Base-by-base conservation (phyloP, 2,797 vertebrate genomes). In the Falco biarmicus region DNA sequence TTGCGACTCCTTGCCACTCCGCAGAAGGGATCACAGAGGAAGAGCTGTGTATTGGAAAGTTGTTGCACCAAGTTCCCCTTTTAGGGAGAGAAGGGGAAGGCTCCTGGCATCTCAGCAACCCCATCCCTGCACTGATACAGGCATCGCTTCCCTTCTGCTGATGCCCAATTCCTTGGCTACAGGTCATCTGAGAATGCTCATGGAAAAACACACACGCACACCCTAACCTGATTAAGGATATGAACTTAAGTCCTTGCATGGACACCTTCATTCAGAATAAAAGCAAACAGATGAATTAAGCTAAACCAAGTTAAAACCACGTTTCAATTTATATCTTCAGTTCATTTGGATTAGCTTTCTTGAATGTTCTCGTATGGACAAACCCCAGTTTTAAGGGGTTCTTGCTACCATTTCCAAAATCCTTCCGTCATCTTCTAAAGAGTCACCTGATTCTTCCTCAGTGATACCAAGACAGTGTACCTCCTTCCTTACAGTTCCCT, bases 111-210 rank as follows among this genome's bases (percentile, higher is more conserved):
- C 71, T 39, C 71, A 32, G 89, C 71, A 66, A 14, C 79, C 20
- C 10, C 61, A 51, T 0, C 59, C 56, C 47, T 20, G 16, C 1
- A 7, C 2, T 32, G 14, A 9, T 57, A 10, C 8, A 3, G 59
- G 57, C 54, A 28, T 22, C 13, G 0, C 43, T 3, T 8, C 76
- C 61, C 84, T 54, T 25, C 64, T 39, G 70, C 43, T 15, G 4
- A 2, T 6, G 37, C 3, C 37, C 59, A 28, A 2, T 0, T 28
- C 79, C 68, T 4, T 2, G 45, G 39, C 63, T 19, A 3, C 26
- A 8, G 75, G 21, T 48, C 1, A 0, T 5, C 3, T 16, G 50
- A 7, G 73, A 70, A 9, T 0, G 25, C 3, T 16, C 45, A 2
- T 0, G 54, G 75, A n/a, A 28, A 20, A 53, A 29, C 7, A 60